Evolutionary conservation across 2,797 vertebrate genomes (phyloP).

Genomic region (Trachops cirrhosus): DNA sequence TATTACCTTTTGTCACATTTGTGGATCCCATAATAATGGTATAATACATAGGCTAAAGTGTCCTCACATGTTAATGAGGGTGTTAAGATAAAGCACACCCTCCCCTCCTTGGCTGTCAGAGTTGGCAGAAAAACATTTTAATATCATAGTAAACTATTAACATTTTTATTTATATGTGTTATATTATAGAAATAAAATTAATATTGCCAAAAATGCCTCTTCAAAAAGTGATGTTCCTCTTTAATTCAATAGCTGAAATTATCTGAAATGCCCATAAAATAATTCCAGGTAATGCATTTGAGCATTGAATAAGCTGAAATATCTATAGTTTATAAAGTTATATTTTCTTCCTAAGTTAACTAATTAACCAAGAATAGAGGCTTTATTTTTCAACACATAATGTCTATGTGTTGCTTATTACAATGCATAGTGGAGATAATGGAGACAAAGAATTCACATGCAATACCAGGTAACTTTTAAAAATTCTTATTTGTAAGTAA

Average conservation of each 20-base stretch:
- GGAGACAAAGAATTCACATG: neutral
- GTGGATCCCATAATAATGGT: neutral
- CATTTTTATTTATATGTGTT: neutral
- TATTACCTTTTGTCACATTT: neutral
- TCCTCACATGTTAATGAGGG: neutral
- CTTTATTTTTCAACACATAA: constrained; percentile 11
- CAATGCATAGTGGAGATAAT: neutral
- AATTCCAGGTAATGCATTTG: neutral
- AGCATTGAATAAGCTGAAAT: neutral
- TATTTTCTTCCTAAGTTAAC: neutral
- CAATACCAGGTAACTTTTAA: neutral
- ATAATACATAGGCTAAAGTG: neutral
- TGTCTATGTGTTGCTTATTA: neutral
- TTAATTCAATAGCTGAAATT: neutral
- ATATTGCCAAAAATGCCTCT: neutral
- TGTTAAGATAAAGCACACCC: neutral
- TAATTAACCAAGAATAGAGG: neutral
- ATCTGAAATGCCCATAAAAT: neutral
- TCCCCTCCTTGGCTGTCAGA: neutral
- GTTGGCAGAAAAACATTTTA: neutral
- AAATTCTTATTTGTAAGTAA: neutral
- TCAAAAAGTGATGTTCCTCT: neutral
- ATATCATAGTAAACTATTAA: neutral
- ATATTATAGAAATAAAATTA: neutral
- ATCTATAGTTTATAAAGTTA: neutral